Conservation (phyloP, 2,888 invertebrate genomes). For the Aelia acuminata region DNA sequence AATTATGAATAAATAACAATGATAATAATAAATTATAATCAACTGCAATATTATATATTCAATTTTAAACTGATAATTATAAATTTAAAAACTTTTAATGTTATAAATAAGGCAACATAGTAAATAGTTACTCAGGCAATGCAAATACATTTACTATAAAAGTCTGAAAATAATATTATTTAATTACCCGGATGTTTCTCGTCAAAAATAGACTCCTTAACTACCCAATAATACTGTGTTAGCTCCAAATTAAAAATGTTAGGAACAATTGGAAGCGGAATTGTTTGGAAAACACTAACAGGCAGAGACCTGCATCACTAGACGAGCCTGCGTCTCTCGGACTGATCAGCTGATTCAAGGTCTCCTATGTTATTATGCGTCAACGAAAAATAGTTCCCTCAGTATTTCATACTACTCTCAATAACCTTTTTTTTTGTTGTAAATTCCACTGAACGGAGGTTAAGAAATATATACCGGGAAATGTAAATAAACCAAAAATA, state of each 20-base stretch:
- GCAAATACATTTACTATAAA: neutral
- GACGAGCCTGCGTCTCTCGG: conserved; percentile 2
- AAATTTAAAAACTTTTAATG: neutral
- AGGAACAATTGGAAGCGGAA: neutral
- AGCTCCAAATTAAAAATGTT: conserved; percentile 7
- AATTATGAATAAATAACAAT: neutral
- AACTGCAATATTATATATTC: neutral
- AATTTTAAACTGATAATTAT: neutral
- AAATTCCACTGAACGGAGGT: neutral
- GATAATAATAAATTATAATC: neutral
- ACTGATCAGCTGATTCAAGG: neutral
- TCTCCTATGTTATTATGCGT: neutral
- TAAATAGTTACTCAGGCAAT: neutral
- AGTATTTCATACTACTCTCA: neutral
- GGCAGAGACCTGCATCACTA: neutral
- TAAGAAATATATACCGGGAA: neutral
- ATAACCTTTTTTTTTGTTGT: neutral
- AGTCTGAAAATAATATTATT: neutral
- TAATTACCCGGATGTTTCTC: conserved; percentile 46
- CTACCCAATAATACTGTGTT: neutral
- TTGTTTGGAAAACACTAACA: conserved; percentile 33
- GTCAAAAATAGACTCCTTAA: neutral
- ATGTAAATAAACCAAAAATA: neutral
- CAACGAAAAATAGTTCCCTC: conserved; percentile 1
- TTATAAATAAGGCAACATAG: neutral